Evolutionary conservation across 2,113 vertebrate species (phyloP).

Genomic region (Phalacrocorax pelagicus): DNA sequence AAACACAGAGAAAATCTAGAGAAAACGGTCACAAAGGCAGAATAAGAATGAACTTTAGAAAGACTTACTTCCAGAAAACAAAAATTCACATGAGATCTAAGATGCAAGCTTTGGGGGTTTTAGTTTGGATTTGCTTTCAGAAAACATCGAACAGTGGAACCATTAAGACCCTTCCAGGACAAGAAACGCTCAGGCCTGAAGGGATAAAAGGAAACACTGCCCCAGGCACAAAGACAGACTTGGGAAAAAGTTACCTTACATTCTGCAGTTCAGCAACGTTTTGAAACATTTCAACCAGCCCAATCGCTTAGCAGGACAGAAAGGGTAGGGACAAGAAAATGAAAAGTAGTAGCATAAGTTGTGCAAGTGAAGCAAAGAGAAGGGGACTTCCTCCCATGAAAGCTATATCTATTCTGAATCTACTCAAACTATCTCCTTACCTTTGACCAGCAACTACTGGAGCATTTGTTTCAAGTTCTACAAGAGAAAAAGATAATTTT

Average conservation of each 20-base stretch:
- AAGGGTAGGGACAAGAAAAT: neutral
- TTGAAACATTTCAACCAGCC: neutral
- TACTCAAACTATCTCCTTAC: constrained; percentile 72
- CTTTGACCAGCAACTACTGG: constrained; percentile 76
- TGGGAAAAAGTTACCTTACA: neutral
- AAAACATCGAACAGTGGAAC: neutral
- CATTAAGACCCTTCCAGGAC: neutral
- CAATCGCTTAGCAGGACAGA: neutral
- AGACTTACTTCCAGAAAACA: neutral
- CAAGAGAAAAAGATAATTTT: constrained; percentile 70
- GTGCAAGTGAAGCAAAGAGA: constrained; percentile 19
- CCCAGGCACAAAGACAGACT: neutral
- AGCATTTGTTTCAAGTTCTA: constrained; percentile 79
- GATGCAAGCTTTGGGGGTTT: neutral
- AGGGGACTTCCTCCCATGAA: neutral
- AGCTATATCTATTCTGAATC: constrained; percentile 41
- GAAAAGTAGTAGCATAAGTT: neutral
- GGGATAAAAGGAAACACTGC: neutral
- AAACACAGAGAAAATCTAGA: neutral
- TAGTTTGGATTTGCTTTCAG: neutral
- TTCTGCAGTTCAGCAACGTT: neutral
- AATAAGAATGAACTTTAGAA: neutral
- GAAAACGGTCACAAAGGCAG: neutral
- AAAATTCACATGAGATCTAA: neutral
- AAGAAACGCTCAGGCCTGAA: neutral